phyloP scores from a whole-genome alignment of 2,888 invertebrate genomes.

The Megaustenia siamemsis region DNA sequence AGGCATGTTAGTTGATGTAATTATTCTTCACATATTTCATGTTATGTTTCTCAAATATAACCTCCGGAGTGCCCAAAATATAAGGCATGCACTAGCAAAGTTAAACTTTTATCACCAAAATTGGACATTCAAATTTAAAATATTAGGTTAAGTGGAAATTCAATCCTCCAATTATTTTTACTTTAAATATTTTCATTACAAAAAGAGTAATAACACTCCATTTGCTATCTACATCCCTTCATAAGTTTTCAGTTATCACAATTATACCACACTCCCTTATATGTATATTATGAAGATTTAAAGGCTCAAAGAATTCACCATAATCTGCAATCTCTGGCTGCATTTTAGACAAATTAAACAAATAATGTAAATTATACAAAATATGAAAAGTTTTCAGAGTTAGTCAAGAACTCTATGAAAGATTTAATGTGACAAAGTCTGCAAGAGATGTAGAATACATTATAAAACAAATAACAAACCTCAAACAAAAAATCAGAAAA shows the following conservation, averaged over 20 bases:
- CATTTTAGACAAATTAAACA: not conserved
- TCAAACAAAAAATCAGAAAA: not conserved
- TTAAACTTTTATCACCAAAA: not conserved
- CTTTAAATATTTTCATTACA: not conserved
- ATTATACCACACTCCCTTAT: not conserved
- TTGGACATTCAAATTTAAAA: not conserved
- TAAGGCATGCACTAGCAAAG: slow-evolving; percentile 25
- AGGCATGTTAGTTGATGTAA: slow-evolving; percentile 40
- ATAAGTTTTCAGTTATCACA: not conserved
- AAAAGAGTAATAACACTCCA: not conserved
- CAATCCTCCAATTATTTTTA: not conserved
- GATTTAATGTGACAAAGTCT: not conserved
- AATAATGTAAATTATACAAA: not conserved
- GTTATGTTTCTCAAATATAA: slow-evolving; percentile 37
- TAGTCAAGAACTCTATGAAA: not conserved
- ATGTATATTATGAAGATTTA: not conserved
- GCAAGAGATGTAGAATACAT: not conserved
- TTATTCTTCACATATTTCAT: slow-evolving; percentile 54
- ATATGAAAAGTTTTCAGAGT: not conserved
- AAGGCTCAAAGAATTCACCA: not conserved
- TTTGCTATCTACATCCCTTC: slow-evolving; percentile 15
- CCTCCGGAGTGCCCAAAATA: slow-evolving; percentile 51
- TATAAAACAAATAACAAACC: not conserved
- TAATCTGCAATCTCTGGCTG: not conserved
- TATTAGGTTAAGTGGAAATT: not conserved